Percentiles rank a stretch among this genome's conserved stretches.
phyloP scores from a whole-genome alignment of 2,888 invertebrate species.

The Copidosoma aretas region DNA sequence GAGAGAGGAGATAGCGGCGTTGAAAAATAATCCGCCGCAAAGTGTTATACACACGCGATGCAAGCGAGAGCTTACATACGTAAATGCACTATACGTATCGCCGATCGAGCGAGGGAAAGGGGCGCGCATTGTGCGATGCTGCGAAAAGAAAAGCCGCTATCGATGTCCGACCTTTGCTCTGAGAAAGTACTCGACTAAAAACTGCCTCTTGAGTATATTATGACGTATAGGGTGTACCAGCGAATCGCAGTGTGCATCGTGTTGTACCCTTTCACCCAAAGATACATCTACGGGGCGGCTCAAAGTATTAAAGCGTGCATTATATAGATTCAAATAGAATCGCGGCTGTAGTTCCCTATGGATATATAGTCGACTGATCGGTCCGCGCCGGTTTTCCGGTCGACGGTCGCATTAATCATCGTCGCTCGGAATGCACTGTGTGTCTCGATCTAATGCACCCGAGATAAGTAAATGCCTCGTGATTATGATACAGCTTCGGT shows the following conservation, averaged over 20 bases:
- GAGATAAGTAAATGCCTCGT: background rate
- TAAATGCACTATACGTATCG: background rate
- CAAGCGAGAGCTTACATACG: too few species aligned
- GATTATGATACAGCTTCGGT: background rate
- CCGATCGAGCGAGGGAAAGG: background rate
- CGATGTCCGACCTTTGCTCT: conserved; percentile 24
- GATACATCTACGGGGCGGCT: too few species aligned
- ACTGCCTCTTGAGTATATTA: too few species aligned
- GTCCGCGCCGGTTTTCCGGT: background rate
- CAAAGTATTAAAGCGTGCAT: too few species aligned
- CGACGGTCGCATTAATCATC: background rate
- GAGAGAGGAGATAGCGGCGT: background rate
- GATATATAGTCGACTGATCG: too few species aligned
- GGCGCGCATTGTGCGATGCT: background rate
- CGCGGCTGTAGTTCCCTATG: too few species aligned
- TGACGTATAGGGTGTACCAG: too few species aligned
- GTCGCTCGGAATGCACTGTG: too few species aligned
- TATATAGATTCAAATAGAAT: too few species aligned
- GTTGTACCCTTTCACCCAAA: background rate
- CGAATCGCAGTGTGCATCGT: too few species aligned
- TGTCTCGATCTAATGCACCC: too few species aligned
- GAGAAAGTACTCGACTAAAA: conserved; percentile 23
- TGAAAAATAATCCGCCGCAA: conserved; percentile 19
- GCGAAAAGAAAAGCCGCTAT: conserved; percentile 9
- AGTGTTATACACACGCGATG: too few species aligned